phyloP scores from a whole-genome alignment of 64 coral and sea anemone genomes.

The Exaiptasia diaphana region DNA sequence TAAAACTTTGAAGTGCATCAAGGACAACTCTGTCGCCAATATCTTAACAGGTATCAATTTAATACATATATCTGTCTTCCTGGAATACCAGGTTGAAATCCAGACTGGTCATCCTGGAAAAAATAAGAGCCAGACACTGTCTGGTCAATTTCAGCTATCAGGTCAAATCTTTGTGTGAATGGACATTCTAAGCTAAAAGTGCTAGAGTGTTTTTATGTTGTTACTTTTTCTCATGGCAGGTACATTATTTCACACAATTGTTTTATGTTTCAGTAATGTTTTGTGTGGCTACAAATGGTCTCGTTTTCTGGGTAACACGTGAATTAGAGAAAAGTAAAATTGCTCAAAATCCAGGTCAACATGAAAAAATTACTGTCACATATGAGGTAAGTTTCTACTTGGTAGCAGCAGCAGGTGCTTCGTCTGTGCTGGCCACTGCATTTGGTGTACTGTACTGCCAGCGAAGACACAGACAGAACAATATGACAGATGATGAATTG shows the following conservation, averaged over 20 bases:
- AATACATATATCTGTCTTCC: not conserved
- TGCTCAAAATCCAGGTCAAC: slow-evolving; percentile 22
- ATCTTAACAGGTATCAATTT: slow-evolving; percentile 66
- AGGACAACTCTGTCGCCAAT: slow-evolving; percentile 82
- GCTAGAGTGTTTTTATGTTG: no score
- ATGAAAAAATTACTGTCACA: slow-evolving; percentile 40
- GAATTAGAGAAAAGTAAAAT: slow-evolving; percentile 60
- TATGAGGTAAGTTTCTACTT: slow-evolving; percentile 90
- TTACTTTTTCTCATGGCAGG: no score
- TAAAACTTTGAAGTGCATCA: slow-evolving; percentile 67
- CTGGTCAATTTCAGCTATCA: no score
- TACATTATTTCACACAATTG: no score
- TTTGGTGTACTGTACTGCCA: slow-evolving; percentile 80
- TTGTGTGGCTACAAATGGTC: slow-evolving; percentile 67
- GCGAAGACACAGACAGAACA: slow-evolving; percentile 34
- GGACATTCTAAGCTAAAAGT: no score
- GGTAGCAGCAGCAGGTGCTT: slow-evolving; percentile 77
- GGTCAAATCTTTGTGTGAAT: no score
- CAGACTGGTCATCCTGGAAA: no score
- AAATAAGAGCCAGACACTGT: no score
- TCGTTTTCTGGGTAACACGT: slow-evolving; percentile 67
- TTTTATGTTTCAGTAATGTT: slow-evolving; percentile 61
- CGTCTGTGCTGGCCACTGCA: slow-evolving; percentile 75
- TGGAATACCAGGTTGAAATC: no score
- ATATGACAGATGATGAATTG: slow-evolving; percentile 73